Evolutionary conservation across 2,113 vertebrate species (phyloP), one percentile per base, ranked within the genome.

Genomic region (Tupaia tana): DNA sequence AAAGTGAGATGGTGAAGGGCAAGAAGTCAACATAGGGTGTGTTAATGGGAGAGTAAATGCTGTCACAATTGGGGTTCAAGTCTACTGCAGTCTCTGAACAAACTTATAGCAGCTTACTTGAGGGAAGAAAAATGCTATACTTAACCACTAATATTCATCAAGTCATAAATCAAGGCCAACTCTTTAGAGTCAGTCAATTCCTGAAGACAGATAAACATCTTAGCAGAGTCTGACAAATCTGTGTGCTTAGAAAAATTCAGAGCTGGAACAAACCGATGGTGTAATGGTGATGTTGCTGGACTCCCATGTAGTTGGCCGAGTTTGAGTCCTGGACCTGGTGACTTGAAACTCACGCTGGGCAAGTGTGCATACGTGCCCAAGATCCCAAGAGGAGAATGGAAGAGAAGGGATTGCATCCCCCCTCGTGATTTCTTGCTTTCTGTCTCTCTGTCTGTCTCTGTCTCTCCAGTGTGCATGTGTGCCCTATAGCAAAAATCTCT

Each of bases 1-100:
- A 4, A 56, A 61, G 9, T 82, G 25, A 74, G 0, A 2, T 25
- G 7, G 0, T 0, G 24, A 4, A 87, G 24, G 22, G 13, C 4
- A 79, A 15, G 24, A 83, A n/a, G 24, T 14, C 27, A 27, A 43
- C 15, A 27, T 0, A 13, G 31, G 0, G 1, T 61, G 1, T 29
- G 4, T n/a, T 29, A 56, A 86, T 56, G 61, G 74, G 10, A 67
- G 27, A 29, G 4, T 29, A 29, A 64, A 3, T 71, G 9, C 4
- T 67, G 7, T 54, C 7, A 34, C 10, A 24, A 69, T 13, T 43
- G 31, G 11, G 58, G 20, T 56, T 61, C 24, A 19, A 25, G 10
- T 2, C 69, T 9, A 14, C 0, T 52, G 27, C 80, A 13, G 69
- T 2, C 10, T 87, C 7, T 31, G 13, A 81, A 52, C 56, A 20